These are phyloP conservation scores for Lepidurus packardi DNA, from an alignment of 1,140 invertebrate species.

Conservation along the genomic window DNA sequence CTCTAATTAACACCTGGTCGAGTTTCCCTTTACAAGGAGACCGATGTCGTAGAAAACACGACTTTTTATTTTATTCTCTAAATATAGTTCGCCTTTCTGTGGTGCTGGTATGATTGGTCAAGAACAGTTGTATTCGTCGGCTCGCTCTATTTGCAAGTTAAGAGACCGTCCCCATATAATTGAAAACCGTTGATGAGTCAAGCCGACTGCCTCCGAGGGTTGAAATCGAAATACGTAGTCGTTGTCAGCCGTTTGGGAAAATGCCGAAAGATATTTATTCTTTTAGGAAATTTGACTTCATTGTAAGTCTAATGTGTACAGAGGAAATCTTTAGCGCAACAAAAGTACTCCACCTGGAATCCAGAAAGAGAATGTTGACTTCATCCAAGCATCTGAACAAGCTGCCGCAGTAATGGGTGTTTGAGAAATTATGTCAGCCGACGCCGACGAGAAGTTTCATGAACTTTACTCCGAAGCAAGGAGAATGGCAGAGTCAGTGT, in stretches of 20 bases:
- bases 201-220: not conserved
- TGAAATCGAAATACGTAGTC: not conserved
- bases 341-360: not conserved
- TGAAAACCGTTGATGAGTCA: not conserved
- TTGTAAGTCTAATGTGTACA: constrained; percentile 11
- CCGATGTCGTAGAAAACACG: not conserved
- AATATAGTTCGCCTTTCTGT: not conserved
- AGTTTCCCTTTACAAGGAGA: not conserved
- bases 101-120: not conserved
- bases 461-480: constrained; percentile 18
- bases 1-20: not conserved
- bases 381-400: constrained; percentile 9
- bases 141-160: not conserved
- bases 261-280: not conserved
- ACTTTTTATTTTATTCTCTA: not conserved
- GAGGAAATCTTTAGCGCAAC: not conserved
- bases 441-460: constrained; percentile 13
- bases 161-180: not conserved
- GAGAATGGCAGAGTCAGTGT: not conserved
- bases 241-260: not conserved
- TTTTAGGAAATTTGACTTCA: not conserved
- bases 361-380: not conserved
- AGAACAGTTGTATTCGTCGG: not conserved
- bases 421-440: not conserved
- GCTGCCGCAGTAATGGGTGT: constrained; percentile 19